Evolutionary conservation across 2,888 invertebrate genomes (phyloP).

Genomic region (Clivina fossor): DNA sequence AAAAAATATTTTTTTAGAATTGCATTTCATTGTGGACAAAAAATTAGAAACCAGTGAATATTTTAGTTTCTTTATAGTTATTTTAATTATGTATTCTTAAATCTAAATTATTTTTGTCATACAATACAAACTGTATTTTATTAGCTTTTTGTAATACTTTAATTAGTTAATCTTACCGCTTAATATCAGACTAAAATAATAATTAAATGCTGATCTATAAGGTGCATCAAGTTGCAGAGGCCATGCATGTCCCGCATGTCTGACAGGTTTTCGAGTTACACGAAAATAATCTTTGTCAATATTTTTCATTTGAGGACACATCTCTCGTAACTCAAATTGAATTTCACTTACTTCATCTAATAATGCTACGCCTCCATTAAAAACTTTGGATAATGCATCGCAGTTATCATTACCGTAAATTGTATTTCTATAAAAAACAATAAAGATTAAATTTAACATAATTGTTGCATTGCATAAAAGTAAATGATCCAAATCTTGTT

Average conservation of each 20-base stretch:
- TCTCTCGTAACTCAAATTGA: slow-evolving; percentile 31
- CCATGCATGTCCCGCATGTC: slow-evolving; percentile 35
- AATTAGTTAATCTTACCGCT: slow-evolving; percentile 16
- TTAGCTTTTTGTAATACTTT: background rate
- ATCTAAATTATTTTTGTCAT: background rate
- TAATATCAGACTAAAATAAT: slow-evolving; percentile 21
- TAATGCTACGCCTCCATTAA: slow-evolving; percentile 34
- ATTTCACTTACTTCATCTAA: slow-evolving; percentile 35
- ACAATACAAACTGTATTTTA: no score
- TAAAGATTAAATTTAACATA: background rate
- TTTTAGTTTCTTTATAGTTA: background rate
- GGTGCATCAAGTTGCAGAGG: slow-evolving; percentile 30
- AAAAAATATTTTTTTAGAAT: no score
- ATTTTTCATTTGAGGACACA: slow-evolving; percentile 2
- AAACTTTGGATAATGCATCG: slow-evolving; percentile 26
- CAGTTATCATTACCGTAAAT: slow-evolving; percentile 28
- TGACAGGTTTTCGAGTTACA: slow-evolving; percentile 31
- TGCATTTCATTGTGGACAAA: no score
- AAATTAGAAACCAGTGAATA: no score
- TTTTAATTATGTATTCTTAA: background rate
- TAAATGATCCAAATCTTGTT: no score
- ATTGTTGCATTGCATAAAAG: no score
- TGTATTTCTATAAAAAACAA: slow-evolving; percentile 8
- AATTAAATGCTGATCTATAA: slow-evolving; percentile 30
- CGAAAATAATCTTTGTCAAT: slow-evolving; percentile 9